phyloP scores from a whole-genome alignment of 2,113 vertebrate species.

The Orcinus orca region DNA sequence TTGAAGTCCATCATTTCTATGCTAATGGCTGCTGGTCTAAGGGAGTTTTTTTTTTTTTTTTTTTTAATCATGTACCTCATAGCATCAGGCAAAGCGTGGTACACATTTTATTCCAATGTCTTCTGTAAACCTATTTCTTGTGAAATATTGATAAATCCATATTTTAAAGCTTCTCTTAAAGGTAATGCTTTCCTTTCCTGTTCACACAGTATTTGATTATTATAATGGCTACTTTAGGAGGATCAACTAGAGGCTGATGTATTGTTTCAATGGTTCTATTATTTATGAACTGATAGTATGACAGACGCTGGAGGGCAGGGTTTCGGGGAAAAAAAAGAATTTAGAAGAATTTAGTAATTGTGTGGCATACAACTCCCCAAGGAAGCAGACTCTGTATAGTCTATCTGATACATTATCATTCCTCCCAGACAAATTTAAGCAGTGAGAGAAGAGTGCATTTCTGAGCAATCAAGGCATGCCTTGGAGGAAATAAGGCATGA shows the following conservation, averaged over 20 bases:
- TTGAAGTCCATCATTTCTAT: constrained; percentile 79
- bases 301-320: constrained; percentile 72
- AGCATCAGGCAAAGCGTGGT: constrained; percentile 63
- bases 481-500: constrained; percentile 79
- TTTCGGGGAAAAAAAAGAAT: background rate
- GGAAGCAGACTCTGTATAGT: constrained; percentile 73
- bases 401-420: constrained; percentile 25
- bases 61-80: constrained; percentile 67
- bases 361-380: constrained; percentile 78
- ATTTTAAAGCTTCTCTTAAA: constrained; percentile 72
- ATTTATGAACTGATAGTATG: constrained; percentile 74
- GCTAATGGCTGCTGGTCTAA: constrained; percentile 80
- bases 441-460: constrained; percentile 74
- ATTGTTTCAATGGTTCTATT: constrained; percentile 69
- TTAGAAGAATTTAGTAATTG: constrained; percentile 73
- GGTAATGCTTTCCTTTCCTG: constrained; percentile 61
- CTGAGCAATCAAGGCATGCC: constrained; percentile 76
- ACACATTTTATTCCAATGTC: constrained; percentile 68
- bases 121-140: constrained; percentile 80
- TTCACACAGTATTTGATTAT: constrained; percentile 69
- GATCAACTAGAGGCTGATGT: constrained; percentile 70
- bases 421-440: constrained; percentile 68
- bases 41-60: constrained; percentile 59
- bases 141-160: constrained; percentile 68
- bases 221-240: constrained; percentile 77